Conservation (phyloP, 2,888 invertebrate genomes). For the Gortyna flavago region DNA sequence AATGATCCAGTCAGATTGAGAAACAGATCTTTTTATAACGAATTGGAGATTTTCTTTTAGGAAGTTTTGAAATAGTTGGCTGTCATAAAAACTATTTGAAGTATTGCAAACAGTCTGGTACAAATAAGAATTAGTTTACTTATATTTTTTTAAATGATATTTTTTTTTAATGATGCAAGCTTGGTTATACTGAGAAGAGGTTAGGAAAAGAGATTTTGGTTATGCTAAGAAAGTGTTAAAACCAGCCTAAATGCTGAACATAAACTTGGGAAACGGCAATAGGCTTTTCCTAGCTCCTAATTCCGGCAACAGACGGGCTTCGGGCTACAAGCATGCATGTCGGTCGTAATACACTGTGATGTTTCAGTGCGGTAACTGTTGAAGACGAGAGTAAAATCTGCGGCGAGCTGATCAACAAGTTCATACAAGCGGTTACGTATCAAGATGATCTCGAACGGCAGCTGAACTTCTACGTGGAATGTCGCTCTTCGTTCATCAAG, state of each 20-base stretch:
- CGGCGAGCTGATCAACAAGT: constrained; percentile 94
- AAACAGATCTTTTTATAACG: constrained; percentile 49
- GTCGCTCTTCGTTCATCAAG: constrained; percentile 96
- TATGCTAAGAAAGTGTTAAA: neutral
- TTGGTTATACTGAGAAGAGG: too few relatives aligned
- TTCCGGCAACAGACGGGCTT: neutral
- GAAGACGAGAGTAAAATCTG: constrained; percentile 97
- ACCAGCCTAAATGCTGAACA: neutral
- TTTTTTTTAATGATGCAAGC: neutral
- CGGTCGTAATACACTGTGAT: constrained; percentile 53
- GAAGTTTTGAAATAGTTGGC: constrained; percentile 51
- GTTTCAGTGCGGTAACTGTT: constrained; percentile 94
- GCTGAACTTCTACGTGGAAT: constrained; percentile 97
- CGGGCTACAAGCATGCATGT: neutral
- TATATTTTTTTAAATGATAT: neutral
- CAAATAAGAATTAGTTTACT: constrained; percentile 6
- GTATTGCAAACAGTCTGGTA: constrained; percentile 30
- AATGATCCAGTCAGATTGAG: constrained; percentile 43
- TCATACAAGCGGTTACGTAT: constrained; percentile 95
- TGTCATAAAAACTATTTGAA: constrained; percentile 31
- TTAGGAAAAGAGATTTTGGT: neutral
- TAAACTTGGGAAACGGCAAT: neutral
- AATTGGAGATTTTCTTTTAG: constrained; percentile 33
- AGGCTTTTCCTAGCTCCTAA: neutral
- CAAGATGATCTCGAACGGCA: constrained; percentile 97